Conservation (phyloP, 2,888 invertebrate species). For the Antheraea yamamai region DNA sequence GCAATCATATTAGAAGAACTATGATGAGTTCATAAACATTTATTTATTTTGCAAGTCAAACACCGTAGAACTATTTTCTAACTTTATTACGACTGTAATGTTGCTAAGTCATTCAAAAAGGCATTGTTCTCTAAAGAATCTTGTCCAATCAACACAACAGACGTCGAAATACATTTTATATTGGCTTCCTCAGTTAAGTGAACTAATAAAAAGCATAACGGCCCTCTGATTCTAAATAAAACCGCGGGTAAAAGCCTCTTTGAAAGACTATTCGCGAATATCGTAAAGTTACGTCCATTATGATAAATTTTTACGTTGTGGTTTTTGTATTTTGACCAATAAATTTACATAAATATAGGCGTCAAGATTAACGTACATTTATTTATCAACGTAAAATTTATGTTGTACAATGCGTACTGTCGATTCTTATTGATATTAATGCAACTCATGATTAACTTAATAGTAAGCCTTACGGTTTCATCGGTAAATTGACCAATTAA, state of each 20-base stretch:
- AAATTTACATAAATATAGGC: background rate
- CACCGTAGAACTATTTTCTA: background rate
- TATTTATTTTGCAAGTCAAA: background rate
- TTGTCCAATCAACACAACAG: slow-evolving; percentile 46
- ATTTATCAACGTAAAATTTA: too few species aligned
- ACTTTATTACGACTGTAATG: slow-evolving; percentile 2
- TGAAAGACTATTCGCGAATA: slow-evolving; percentile 20
- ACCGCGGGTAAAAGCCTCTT: slow-evolving; percentile 34
- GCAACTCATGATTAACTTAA: too few species aligned
- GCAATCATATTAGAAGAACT: background rate
- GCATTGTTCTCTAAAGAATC: slow-evolving; percentile 42
- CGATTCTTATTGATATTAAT: too few species aligned
- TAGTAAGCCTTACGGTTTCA: too few species aligned
- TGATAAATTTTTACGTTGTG: background rate
- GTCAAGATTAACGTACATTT: too few species aligned
- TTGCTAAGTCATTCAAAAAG: slow-evolving; percentile 44
- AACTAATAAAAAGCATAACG: slow-evolving; percentile 52
- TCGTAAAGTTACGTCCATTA: background rate
- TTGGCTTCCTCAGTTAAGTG: slow-evolving; percentile 51
- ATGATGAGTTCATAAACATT: background rate
- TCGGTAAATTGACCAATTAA: background rate
- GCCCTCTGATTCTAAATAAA: slow-evolving; percentile 54
- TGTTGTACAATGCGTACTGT: too few species aligned
- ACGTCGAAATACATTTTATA: slow-evolving; percentile 40
- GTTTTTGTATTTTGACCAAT: background rate